Conservation (phyloP, 2,113 vertebrate genomes). For the Motacilla alba region DNA sequence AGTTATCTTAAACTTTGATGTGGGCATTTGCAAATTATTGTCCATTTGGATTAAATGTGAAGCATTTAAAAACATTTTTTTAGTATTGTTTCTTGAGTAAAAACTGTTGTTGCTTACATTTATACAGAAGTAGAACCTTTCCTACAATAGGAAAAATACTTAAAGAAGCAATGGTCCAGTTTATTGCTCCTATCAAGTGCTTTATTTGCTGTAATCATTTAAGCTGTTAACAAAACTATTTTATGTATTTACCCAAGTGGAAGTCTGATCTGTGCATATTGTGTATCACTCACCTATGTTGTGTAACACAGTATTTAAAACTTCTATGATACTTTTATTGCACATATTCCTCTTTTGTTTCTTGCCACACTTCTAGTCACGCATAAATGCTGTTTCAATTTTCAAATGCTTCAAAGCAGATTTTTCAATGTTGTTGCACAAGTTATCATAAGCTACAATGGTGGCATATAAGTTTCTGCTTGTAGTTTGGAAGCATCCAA, state of each 20-base stretch:
- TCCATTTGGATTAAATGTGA: neutral
- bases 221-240: neutral
- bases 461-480: neutral
- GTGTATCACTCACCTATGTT: neutral
- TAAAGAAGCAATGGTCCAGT: neutral
- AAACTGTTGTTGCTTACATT: neutral
- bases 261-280: neutral
- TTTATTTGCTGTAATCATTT: neutral
- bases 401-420: neutral
- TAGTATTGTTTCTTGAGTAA: neutral
- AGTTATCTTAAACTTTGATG: neutral
- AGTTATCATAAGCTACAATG: neutral
- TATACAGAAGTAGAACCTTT: neutral
- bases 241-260: neutral
- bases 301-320: neutral
- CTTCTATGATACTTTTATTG: neutral
- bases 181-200: neutral
- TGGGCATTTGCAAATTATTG: neutral
- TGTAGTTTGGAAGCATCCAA: neutral
- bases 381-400: neutral
- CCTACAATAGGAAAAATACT: neutral
- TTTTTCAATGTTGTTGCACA: neutral
- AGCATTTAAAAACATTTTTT: neutral
- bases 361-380: neutral
- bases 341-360: neutral